A percentile compares a stretch with the other conserved stretches of the same genome.
Conservation (phyloP, 2,888 invertebrate species). For the Gortyna flavago region DNA sequence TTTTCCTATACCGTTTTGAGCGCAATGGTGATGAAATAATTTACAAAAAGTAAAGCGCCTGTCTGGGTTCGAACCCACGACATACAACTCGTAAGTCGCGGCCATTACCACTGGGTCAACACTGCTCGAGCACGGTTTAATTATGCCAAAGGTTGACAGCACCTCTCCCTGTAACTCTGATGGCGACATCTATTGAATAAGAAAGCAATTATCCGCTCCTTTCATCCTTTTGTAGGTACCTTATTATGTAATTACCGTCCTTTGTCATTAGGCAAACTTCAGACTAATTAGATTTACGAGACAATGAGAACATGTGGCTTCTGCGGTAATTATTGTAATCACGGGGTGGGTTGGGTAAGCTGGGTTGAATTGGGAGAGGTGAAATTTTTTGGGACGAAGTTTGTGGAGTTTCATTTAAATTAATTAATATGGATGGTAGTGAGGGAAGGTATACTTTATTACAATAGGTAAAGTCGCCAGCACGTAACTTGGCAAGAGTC, state of each 20-base stretch:
- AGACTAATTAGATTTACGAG: constrained; percentile 44
- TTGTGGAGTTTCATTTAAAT: no score
- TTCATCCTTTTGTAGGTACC: constrained; percentile 45
- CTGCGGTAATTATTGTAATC: constrained; percentile 32
- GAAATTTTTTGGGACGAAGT: not conserved
- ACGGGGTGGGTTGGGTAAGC: not conserved
- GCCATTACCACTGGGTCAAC: not conserved
- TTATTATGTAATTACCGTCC: constrained; percentile 58
- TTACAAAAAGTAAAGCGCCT: no score
- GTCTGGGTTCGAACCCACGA: no score
- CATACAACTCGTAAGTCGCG: no score
- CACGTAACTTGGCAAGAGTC: no score
- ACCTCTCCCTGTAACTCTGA: not conserved
- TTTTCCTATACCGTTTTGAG: no score
- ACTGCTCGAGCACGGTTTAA: not conserved
- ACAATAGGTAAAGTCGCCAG: no score
- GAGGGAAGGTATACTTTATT: no score
- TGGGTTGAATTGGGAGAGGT: not conserved
- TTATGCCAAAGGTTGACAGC: not conserved
- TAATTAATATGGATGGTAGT: not conserved
- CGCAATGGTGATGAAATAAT: no score
- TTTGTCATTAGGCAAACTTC: constrained; percentile 56
- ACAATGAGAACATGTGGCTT: constrained; percentile 48
- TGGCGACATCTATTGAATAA: constrained; percentile 30
- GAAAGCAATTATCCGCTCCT: constrained; percentile 57